These are phyloP conservation scores for Sesamia inferens DNA, from an alignment of 2,888 invertebrate species.

Conservation along the genomic window DNA sequence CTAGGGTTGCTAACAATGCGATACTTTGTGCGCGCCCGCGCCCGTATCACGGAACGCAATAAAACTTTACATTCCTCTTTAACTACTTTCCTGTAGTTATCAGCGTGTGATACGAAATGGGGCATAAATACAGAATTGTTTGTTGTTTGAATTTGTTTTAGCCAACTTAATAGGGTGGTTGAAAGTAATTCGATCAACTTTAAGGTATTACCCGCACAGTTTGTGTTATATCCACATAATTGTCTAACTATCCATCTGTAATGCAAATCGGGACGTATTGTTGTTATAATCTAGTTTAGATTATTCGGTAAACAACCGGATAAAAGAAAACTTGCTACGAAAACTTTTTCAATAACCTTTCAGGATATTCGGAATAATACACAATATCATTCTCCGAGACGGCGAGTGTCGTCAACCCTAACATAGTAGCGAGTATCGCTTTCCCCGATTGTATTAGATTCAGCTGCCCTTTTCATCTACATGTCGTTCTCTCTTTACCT, in stretches of 20 bases:
- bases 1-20: constrained; percentile 86
- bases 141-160: constrained; percentile 65
- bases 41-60: constrained; percentile 85
- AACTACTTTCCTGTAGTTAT: constrained; percentile 87
- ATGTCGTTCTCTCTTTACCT: constrained; percentile 84
- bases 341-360: constrained; percentile 53
- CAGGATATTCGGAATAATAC: constrained; percentile 47
- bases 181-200: constrained; percentile 35
- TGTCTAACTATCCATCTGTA: not conserved
- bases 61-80: constrained; percentile 88
- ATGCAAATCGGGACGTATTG: constrained; percentile 9
- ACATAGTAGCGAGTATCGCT: constrained; percentile 83
- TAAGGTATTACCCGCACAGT: not conserved
- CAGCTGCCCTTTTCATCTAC: constrained; percentile 90
- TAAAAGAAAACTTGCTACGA: constrained; percentile 43
- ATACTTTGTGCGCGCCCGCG: constrained; percentile 82
- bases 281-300: constrained; percentile 5
- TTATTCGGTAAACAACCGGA: constrained; percentile 30
- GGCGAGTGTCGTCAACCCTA: constrained; percentile 77
- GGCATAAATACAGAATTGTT: constrained; percentile 75
- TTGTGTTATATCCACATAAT: constrained; percentile 14
- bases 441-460: constrained; percentile 90
- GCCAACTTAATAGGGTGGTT: constrained; percentile 41
- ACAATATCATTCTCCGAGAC: constrained; percentile 46
- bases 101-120: constrained; percentile 83